phyloP scores from a whole-genome alignment of 2,888 invertebrate species.

The Neria commutata region DNA sequence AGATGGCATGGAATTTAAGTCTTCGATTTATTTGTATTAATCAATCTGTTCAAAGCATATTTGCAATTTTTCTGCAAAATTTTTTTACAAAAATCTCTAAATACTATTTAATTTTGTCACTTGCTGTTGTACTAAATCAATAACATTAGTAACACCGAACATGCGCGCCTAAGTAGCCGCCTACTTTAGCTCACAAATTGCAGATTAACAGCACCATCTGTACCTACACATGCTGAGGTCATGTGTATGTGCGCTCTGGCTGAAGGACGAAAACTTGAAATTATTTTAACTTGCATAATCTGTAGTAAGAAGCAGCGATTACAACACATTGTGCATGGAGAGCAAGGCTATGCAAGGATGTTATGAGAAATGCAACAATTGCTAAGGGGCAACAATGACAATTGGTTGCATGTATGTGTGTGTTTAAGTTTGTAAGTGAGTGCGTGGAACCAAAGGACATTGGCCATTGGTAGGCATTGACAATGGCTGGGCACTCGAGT shows the following conservation, averaged over 20 bases:
- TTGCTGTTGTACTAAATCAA: conserved; percentile 48
- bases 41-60: too few relatives aligned
- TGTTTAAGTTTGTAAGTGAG: background rate
- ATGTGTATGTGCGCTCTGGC: conserved; percentile 15
- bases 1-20: too few relatives aligned
- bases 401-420: conserved; percentile 15
- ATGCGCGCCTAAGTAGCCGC: conserved; percentile 23
- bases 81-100: too few relatives aligned
- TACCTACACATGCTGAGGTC: conserved; percentile 19
- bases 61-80: too few relatives aligned
- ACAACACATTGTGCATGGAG: conserved; percentile 43
- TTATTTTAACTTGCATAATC: conserved; percentile 55
- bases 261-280: conserved; percentile 24
- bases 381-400: conserved; percentile 27
- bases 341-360: background rate
- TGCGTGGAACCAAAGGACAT: conserved; percentile 17
- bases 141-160: conserved; percentile 44
- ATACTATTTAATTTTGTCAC: too few relatives aligned
- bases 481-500: conserved; percentile 36
- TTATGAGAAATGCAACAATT: background rate
- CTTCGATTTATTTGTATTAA: too few relatives aligned
- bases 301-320: conserved; percentile 53
- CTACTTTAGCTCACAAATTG: conserved; percentile 49
- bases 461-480: conserved; percentile 16
- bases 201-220: conserved; percentile 46